These are phyloP conservation scores for Eclectus roratus DNA, from an alignment of 2,113 vertebrate species.

Conservation along the genomic window DNA sequence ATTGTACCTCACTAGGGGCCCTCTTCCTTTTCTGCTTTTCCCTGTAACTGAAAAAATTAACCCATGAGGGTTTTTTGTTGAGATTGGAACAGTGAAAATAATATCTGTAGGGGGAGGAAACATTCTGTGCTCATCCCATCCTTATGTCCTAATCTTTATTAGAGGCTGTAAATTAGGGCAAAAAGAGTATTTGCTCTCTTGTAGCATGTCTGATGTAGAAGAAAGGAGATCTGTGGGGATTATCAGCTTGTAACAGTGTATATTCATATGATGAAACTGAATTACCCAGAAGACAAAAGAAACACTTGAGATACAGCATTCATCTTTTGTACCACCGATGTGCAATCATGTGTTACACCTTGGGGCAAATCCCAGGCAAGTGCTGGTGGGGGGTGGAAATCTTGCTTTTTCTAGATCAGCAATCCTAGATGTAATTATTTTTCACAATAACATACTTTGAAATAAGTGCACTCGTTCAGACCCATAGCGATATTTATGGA, in stretches of 20 bases:
- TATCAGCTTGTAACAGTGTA: background rate
- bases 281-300: background rate
- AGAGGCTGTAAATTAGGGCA: background rate
- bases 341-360: background rate
- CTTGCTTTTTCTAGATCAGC: background rate
- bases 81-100: background rate
- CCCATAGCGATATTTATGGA: background rate
- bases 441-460: background rate
- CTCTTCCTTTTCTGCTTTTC: background rate
- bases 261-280: background rate
- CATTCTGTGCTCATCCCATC: background rate
- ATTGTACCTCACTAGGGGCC: background rate
- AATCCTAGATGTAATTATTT: background rate
- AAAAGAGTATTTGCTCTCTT: background rate
- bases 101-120: background rate
- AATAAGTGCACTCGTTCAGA: background rate
- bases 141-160: background rate
- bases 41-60: slow-evolving; percentile 26
- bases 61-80: background rate
- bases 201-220: background rate
- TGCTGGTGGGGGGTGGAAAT: background rate
- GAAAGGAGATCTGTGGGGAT: background rate
- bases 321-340: background rate
- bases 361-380: background rate
- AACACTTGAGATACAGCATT: background rate